These are phyloP conservation scores for Drosophila willistoni DNA, from an alignment of 1,140 invertebrate genomes.

Conservation along the genomic window DNA sequence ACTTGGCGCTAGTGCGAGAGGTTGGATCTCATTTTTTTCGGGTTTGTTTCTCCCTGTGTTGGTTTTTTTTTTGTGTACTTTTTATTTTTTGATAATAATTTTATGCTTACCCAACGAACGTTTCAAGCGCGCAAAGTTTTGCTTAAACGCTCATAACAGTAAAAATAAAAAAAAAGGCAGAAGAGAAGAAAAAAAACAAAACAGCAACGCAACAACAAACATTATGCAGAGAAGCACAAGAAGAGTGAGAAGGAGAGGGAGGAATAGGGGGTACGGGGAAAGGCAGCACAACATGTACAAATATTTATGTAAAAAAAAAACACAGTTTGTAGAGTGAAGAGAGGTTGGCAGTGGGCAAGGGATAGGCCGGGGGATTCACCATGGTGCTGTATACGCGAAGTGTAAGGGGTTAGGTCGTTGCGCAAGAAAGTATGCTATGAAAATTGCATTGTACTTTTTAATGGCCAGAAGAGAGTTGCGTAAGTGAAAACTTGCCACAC, in stretches of 20 bases:
- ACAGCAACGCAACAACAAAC: constrained; percentile 14
- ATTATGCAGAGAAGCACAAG: constrained; percentile 40
- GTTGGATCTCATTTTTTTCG: background rate
- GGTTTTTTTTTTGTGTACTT: constrained; percentile 7
- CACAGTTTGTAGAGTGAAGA: constrained; percentile 11
- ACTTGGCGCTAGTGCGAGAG: constrained; percentile 45
- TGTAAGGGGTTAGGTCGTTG: constrained; percentile 23
- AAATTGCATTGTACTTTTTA: constrained; percentile 63
- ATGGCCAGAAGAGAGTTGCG: constrained; percentile 46
- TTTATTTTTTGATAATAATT: constrained; percentile 66
- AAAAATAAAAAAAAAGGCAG: constrained; percentile 43
- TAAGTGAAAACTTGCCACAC: constrained; percentile 68
- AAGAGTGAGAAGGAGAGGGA: background rate
- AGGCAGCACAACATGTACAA: constrained; percentile 33
- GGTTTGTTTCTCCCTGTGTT: background rate
- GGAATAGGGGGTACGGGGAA: constrained; percentile 24
- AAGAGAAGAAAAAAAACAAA: constrained; percentile 16
- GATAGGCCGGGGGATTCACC: background rate
- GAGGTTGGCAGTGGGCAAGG: background rate
- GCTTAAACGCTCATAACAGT: constrained; percentile 77
- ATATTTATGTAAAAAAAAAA: constrained; percentile 57
- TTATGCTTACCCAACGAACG: constrained; percentile 73
- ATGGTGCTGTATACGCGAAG: background rate
- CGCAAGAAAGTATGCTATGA: constrained; percentile 54
- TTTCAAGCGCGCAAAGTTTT: constrained; percentile 63